Evolutionary conservation across 2,888 invertebrate genomes (phyloP).

Genomic region (Andrena minutula): DNA sequence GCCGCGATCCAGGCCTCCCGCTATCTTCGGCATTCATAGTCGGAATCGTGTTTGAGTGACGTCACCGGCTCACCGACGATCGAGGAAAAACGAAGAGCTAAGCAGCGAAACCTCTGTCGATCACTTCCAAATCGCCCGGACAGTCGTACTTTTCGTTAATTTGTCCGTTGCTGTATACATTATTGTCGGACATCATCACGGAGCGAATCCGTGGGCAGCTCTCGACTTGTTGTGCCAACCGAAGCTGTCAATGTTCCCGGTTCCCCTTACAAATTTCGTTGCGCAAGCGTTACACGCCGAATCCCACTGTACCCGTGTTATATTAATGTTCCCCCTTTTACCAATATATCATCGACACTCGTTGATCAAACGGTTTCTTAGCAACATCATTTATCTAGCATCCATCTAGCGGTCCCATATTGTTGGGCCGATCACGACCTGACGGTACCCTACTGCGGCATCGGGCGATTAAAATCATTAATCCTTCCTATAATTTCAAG

Average conservation of each 20-base stretch:
- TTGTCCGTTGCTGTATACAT: background rate
- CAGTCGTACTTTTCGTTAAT: background rate
- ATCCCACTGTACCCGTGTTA: conserved; percentile 27
- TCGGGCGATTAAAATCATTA: conserved; percentile 36
- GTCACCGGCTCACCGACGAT: conserved; percentile 37
- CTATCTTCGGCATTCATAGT: conserved; percentile 63
- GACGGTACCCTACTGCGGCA: conserved; percentile 25
- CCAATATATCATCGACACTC: conserved; percentile 47
- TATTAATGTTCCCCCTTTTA: conserved; percentile 49
- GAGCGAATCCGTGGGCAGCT: background rate
- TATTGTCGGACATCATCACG: no score
- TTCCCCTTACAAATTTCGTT: conserved; percentile 41
- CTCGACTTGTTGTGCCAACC: conserved; percentile 1
- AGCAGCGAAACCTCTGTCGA: background rate
- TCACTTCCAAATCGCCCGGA: background rate
- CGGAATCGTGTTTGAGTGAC: conserved; percentile 54
- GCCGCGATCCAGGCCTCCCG: conserved; percentile 64
- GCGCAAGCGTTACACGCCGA: conserved; percentile 50
- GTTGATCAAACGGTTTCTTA: conserved; percentile 48
- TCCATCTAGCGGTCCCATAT: conserved; percentile 14
- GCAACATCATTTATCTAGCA: conserved; percentile 53
- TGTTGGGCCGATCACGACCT: conserved; percentile 13
- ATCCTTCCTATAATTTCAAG: conserved; percentile 13
- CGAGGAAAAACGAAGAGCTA: background rate
- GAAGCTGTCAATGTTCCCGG: conserved; percentile 15